Evolutionary conservation across 2,797 vertebrate species (phyloP).

Genomic region (Betta splendens): DNA sequence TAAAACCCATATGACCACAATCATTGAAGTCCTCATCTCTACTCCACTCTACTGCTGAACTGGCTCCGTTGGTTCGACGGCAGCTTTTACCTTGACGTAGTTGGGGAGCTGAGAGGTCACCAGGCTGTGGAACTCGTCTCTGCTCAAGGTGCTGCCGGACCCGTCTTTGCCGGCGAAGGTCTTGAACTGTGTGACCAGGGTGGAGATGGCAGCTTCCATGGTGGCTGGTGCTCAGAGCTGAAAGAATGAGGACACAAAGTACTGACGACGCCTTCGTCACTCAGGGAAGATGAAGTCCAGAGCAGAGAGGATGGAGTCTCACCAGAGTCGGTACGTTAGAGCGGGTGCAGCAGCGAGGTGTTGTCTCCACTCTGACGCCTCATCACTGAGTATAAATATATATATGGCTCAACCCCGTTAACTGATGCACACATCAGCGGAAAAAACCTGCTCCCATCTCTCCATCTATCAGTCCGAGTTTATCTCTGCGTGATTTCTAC

Average conservation of each 20-base stretch:
- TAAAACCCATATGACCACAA: no score
- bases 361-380: conserved; percentile 28
- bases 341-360: conserved; percentile 29
- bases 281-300: background rate
- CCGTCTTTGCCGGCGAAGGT: conserved; percentile 74
- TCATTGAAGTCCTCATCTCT: no score
- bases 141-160: conserved; percentile 76
- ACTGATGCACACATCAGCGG: conserved; percentile 78
- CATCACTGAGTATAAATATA: conserved; percentile 63
- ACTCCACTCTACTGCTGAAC: no score
- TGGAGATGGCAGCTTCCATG: conserved; percentile 82
- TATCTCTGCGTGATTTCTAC: conserved; percentile 58
- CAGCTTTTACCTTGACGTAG: conserved; percentile 77
- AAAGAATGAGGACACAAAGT: background rate
- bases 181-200: conserved; percentile 79
- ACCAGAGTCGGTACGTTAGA: conserved; percentile 42
- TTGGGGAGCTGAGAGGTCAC: conserved; percentile 77
- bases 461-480: conserved; percentile 35
- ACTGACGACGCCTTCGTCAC: no score
- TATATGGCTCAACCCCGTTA: conserved; percentile 52
- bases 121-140: conserved; percentile 78
- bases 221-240: conserved; percentile 19
- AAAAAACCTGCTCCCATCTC: conserved; percentile 69
- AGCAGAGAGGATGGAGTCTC: background rate
- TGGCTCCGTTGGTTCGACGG: no score